A percentile compares a stretch with the other conserved stretches of the same genome.
Evolutionary conservation across 1,140 invertebrate genomes (phyloP).

Genomic region (Drosophila lacertosa): DNA sequence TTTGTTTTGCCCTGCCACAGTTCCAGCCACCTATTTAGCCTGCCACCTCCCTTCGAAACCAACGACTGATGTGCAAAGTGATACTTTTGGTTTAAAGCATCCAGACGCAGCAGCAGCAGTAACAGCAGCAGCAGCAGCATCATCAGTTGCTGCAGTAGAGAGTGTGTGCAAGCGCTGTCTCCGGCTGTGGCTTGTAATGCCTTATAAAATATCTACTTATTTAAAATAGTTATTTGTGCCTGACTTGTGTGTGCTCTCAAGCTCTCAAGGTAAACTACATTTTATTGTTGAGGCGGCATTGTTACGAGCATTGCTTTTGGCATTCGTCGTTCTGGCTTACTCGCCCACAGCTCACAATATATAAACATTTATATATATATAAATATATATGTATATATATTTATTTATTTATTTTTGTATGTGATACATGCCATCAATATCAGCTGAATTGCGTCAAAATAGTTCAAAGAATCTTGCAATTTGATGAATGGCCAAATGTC

Average conservation of each 20-base stretch:
- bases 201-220: constrained; percentile 82
- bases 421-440: constrained; percentile 32
- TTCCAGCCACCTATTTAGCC: constrained; percentile 11
- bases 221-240: constrained; percentile 70
- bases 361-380: constrained; percentile 16
- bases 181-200: constrained; percentile 59
- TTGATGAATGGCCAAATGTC: constrained; percentile 26
- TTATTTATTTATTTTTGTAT: constrained; percentile 5
- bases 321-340: constrained; percentile 78
- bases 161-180: constrained; percentile 26
- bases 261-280: constrained; percentile 82
- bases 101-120: constrained; percentile 9
- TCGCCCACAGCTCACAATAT: constrained; percentile 53
- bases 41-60: constrained; percentile 2
- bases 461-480: constrained; percentile 41
- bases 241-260: constrained; percentile 45
- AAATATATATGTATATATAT: constrained; percentile 14
- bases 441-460: constrained; percentile 27
- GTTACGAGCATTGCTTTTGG: constrained; percentile 77
- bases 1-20: constrained; percentile 5
- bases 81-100: constrained; percentile 51
- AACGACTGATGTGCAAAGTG: constrained; percentile 59
- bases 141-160: neutral
- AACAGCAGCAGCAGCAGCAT: constrained; percentile 1
- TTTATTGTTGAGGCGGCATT: constrained; percentile 81